Evolutionary conservation across 2,797 vertebrate species (phyloP).

Genomic region (Cynodonichthys magdalenae): DNA sequence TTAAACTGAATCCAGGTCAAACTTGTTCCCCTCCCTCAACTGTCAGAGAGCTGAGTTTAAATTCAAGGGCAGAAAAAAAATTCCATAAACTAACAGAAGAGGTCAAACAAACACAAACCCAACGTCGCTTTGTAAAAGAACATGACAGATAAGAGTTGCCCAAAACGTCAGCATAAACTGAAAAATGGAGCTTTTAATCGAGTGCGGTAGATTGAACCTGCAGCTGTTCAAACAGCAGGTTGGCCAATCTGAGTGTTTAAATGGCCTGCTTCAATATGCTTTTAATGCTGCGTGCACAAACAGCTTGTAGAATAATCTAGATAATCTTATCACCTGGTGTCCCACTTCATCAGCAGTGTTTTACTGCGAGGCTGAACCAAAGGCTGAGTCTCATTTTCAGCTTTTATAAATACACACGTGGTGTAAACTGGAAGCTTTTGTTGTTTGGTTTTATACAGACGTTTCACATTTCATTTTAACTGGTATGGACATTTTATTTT

Average conservation of each 20-base stretch:
- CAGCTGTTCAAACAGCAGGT: neutral
- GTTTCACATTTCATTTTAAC: too few species aligned
- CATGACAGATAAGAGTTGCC: slow-evolving; percentile 16
- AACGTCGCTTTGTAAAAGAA: slow-evolving; percentile 34
- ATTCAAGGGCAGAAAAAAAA: slow-evolving; percentile 20
- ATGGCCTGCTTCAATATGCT: neutral
- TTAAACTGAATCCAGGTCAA: slow-evolving; percentile 22
- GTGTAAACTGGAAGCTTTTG: neutral
- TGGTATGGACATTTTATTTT: too few species aligned
- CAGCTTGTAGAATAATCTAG: neutral
- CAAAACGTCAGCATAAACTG: slow-evolving; percentile 3
- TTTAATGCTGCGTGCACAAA: neutral
- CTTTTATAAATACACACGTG: neutral
- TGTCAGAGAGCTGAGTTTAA: slow-evolving; percentile 18
- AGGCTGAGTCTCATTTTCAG: neutral
- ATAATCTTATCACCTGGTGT: neutral
- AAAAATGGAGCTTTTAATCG: neutral
- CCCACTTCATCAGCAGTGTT: slow-evolving; percentile 4
- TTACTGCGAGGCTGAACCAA: neutral
- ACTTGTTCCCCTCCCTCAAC: neutral
- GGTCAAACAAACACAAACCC: slow-evolving; percentile 53
- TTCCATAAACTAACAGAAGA: slow-evolving; percentile 36
- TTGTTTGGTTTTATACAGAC: too few species aligned
- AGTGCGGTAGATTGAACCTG: slow-evolving; percentile 5
- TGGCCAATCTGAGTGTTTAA: neutral